Base-by-base conservation (phyloP, 2,888 invertebrate genomes). In the Pammene fasciana region DNA sequence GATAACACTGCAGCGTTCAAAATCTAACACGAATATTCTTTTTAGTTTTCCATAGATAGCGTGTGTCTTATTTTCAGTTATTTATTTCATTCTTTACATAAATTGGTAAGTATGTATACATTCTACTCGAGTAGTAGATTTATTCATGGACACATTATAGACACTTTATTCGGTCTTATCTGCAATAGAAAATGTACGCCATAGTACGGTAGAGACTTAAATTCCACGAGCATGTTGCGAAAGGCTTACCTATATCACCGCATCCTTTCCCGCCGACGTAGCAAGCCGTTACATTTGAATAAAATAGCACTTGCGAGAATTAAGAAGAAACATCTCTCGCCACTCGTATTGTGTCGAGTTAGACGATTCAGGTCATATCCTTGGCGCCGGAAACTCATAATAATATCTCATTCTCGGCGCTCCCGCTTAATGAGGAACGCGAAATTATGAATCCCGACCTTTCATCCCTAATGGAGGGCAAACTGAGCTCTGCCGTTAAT, bases 391-490 rank as follows among this genome's bases (percentile, higher is more conserved):
- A 83, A 82, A 81, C 82, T 80, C 78, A 79, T 84, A 82, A 85
- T 85, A 83, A 81, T 84, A 83, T 82, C 81, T 84, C 82, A 86
- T 86, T 86, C 82, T 52, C 80, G 78, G 75, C 75, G 54, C 52
- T 67, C 72, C 74, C 78, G 77, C 77, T 81, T 86, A 86, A 87
- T 86, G 87, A 86, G 83, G 82, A 80, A 73, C 82, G 84, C 84
- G 54, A 60, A 86, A 87, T 87, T 85, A 86, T 82, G 79, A 82
- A 80, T 76, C 80, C 79, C 75, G 76, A 77, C 78, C 78, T 80
- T 80, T 81, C 79, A 81, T 79, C 79, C 77, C 73, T 82, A 82
- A 79, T 81, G 78, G 77, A 79, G 78, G 80, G 80, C 77, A 77
- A 76, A 79, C 78, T 78, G 79, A 71, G 64, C 67, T 57, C 70